These are phyloP conservation scores for Drosophila parabipectinata DNA, from an alignment of 1,140 invertebrate genomes.

Conservation along the genomic window DNA sequence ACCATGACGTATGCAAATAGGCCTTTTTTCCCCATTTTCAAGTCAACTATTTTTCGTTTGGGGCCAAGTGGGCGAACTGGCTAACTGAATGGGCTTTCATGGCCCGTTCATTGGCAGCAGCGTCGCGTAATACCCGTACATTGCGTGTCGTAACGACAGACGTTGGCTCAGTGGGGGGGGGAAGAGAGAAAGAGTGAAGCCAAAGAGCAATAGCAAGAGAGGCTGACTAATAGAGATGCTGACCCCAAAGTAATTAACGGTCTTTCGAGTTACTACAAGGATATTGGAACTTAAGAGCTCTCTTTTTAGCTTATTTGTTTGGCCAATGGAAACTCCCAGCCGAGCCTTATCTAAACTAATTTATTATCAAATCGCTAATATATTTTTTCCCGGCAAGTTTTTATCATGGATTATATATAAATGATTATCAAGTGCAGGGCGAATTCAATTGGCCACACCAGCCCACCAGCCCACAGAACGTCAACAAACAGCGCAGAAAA, in stretches of 20 bases:
- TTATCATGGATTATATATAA: constrained; percentile 76
- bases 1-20: constrained; percentile 50
- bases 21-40: constrained; percentile 29
- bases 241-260: constrained; percentile 35
- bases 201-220: not conserved
- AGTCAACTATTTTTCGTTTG: constrained; percentile 24
- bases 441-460: constrained; percentile 52
- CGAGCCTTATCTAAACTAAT: constrained; percentile 14
- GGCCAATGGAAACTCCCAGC: not conserved
- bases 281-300: not conserved
- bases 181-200: not conserved
- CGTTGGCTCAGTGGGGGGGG: not conserved
- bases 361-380: constrained; percentile 17
- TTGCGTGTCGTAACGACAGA: constrained; percentile 66
- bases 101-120: constrained; percentile 33
- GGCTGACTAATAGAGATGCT: constrained; percentile 13
- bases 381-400: constrained; percentile 37
- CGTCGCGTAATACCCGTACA: constrained; percentile 41
- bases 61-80: constrained; percentile 47
- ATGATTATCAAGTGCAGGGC: constrained; percentile 69
- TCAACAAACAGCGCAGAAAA: constrained; percentile 66
- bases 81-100: constrained; percentile 20
- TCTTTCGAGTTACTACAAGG: not conserved
- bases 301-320: not conserved
- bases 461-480: constrained; percentile 40